These are phyloP conservation scores for Liposcelis brunnea DNA, from an alignment of 2,888 invertebrate genomes.

Conservation along the genomic window DNA sequence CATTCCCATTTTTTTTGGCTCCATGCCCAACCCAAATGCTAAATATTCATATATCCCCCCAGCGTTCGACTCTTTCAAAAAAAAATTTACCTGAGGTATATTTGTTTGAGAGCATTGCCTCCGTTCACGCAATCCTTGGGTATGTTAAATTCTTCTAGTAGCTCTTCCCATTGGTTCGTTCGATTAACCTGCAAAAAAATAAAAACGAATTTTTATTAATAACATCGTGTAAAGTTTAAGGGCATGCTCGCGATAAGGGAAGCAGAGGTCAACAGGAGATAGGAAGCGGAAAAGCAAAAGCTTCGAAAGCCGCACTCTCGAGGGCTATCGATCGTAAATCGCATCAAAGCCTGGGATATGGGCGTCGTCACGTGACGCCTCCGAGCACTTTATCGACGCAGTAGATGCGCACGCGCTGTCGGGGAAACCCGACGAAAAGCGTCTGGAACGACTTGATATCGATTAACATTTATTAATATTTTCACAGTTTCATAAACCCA, in stretches of 20 bases:
- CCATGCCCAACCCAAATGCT: too few relatives aligned
- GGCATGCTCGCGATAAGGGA: conserved; percentile 7
- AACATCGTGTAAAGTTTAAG: too few relatives aligned
- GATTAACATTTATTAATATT: too few relatives aligned
- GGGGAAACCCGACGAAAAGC: too few relatives aligned
- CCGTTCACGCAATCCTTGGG: conserved; percentile 80
- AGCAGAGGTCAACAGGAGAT: conserved; percentile 9
- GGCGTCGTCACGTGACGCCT: conserved; percentile 13
- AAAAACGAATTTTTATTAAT: conserved; percentile 1
- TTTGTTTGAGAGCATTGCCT: conserved; percentile 64
- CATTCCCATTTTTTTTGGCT: too few relatives aligned
- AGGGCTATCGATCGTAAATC: conserved; percentile 8
- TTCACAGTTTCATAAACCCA: too few relatives aligned
- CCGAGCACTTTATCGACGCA: conserved; percentile 10
- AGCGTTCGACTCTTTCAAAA: neutral
- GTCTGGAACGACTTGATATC: too few relatives aligned
- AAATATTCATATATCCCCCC: neutral
- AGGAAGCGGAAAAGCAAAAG: conserved; percentile 1
- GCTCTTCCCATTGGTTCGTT: conserved; percentile 72
- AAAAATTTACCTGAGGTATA: conserved; percentile 54
- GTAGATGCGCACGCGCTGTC: conserved; percentile 11
- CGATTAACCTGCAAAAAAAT: conserved; percentile 54
- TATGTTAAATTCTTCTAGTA: conserved; percentile 56
- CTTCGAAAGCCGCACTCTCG: conserved; percentile 13
- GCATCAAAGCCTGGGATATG: conserved; percentile 10